Percentiles rank a stretch among this genome's conserved stretches.
These are phyloP conservation scores for Arrhamphus sclerolepis DNA, from an alignment of 2,797 vertebrate species.

Conservation along the genomic window DNA sequence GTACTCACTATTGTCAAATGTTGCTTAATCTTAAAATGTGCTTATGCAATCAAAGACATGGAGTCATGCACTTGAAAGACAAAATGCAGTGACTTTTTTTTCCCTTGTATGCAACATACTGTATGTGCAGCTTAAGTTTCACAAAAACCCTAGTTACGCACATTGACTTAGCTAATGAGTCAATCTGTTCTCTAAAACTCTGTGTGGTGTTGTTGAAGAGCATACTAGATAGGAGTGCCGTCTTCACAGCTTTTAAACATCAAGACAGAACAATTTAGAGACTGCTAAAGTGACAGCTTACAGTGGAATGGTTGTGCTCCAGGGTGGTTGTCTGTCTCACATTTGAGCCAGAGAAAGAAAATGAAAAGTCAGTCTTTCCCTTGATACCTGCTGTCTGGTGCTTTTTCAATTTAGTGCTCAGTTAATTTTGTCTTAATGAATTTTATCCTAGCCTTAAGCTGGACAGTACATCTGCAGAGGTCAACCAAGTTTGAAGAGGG, in stretches of 20 bases:
- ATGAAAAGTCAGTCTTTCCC: slow-evolving; percentile 43
- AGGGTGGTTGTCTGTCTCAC: slow-evolving; percentile 59
- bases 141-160: slow-evolving; percentile 3
- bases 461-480: slow-evolving; percentile 53
- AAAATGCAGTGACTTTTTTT: slow-evolving; percentile 11
- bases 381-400: slow-evolving; percentile 49
- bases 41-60: slow-evolving; percentile 9
- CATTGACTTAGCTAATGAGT: slow-evolving; percentile 31
- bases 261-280: background rate
- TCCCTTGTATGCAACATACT: slow-evolving; percentile 13
- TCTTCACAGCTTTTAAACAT: slow-evolving; percentile 28
- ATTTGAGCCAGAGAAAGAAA: slow-evolving; percentile 48
- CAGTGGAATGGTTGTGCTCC: slow-evolving; percentile 48
- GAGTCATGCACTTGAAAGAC: slow-evolving; percentile 6
- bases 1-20: slow-evolving; percentile 7
- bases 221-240: slow-evolving; percentile 1
- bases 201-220: slow-evolving; percentile 1
- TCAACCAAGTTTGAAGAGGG: slow-evolving; percentile 45
- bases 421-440: slow-evolving; percentile 65
- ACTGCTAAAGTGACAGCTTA: slow-evolving; percentile 34
- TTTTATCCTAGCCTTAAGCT: slow-evolving; percentile 56
- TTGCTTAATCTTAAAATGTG: slow-evolving; percentile 23
- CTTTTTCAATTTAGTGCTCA: slow-evolving; percentile 41
- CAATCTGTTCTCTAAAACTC: slow-evolving; percentile 36
- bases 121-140: slow-evolving; percentile 30